These are phyloP conservation scores for Notarius lentiginosus DNA, from an alignment of 2,113 vertebrate species.

Conservation along the genomic window DNA sequence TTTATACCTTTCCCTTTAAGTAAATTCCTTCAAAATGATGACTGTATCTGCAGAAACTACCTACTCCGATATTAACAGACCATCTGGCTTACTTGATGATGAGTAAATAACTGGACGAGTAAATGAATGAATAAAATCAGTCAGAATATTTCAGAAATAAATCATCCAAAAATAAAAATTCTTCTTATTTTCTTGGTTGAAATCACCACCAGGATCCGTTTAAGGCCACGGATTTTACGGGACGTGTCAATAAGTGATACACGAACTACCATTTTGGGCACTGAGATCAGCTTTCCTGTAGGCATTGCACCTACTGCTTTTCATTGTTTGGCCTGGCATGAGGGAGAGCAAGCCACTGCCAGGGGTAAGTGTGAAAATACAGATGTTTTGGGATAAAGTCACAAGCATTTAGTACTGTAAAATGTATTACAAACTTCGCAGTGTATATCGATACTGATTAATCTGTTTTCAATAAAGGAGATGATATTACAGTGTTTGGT, in stretches of 20 bases:
- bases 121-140: neutral
- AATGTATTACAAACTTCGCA: neutral
- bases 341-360: slow-evolving; percentile 91
- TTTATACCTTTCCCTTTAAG: neutral
- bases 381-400: neutral
- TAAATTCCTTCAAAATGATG: neutral
- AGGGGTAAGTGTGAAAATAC: slow-evolving; percentile 72
- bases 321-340: slow-evolving; percentile 86
- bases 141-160: neutral
- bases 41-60: neutral
- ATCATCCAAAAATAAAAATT: neutral
- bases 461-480: neutral
- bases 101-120: neutral
- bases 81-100: neutral
- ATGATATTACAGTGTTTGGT: neutral
- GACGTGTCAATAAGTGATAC: slow-evolving; percentile 82
- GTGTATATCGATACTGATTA: neutral
- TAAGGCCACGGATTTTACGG: slow-evolving; percentile 82
- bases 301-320: slow-evolving; percentile 89
- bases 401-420: neutral
- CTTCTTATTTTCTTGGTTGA: neutral
- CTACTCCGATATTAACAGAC: neutral
- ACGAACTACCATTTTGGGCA: slow-evolving; percentile 79
- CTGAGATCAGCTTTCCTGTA: slow-evolving; percentile 85
- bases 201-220: slow-evolving; percentile 75